Base-by-base conservation (phyloP, 2,113 vertebrate genomes). In the Lutjanus erythropterus region DNA sequence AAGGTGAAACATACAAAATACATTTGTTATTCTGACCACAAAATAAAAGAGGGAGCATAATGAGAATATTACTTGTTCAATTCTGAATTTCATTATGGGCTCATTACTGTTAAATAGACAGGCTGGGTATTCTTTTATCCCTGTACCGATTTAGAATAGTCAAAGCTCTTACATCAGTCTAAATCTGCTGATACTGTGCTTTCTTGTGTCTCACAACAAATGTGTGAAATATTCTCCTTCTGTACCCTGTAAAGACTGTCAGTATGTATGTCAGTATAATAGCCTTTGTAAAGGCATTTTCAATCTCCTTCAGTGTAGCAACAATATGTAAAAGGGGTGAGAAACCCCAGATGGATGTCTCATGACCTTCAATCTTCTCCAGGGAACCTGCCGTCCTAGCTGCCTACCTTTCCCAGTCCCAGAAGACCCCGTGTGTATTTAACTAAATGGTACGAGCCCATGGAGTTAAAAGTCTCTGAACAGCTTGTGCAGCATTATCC, bases 401-500 rank as follows among this genome's bases (percentile, higher is more conserved):
- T 61, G 15, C 41, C 49, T 29, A 55, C 27, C 23, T 78, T 29
- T 41, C 46, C 56, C 21, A 52, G 7, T 64, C 9, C 27, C 12
- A 42, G 21, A 37, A 55, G 21, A 19, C 18, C 42, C 52, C 33
- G 39, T 33, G 67, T 58, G 71, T 71, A 68, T 78, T 75, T 75
- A 78, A 61, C 52, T 47, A 50, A 81, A 53, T 1, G 35, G 37
- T 21, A 33, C 1, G 0, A 64, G 33, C 33, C n/a, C 14, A n/a
- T 12, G 25, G 23, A 67, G 14, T 49, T 61, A n/a, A 71, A 59
- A 42, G 15, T 61, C 60, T 75, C 25, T 29, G 55, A 75, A 39
- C 60, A 76, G 78, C 72, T 62, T 78, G 56, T 81, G 56, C 2
- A 69, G 58, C 41, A 35, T 75, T 70, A 71, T 75, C 59, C 39